Conservation (phyloP, 2,888 invertebrate species). For the Punctoribates punctum region DNA sequence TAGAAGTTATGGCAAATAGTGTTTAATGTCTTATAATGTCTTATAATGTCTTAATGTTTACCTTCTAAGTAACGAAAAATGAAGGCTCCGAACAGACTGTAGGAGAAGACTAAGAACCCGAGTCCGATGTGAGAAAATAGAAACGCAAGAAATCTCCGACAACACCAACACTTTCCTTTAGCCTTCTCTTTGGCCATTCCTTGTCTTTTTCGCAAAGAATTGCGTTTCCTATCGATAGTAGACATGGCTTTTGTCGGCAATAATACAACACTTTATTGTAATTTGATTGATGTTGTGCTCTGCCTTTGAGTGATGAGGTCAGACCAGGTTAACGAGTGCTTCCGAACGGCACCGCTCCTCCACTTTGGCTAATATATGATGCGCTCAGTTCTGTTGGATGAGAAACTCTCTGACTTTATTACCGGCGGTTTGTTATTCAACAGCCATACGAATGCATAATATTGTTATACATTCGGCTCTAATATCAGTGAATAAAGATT, state of each 20-base stretch:
- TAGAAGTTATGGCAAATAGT: not conserved
- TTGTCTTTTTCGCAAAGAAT: slow-evolving; percentile 11
- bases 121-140: slow-evolving; percentile 82
- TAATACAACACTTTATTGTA: slow-evolving; percentile 13
- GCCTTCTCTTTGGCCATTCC: slow-evolving; percentile 10
- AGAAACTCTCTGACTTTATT: not conserved
- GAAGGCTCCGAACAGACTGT: slow-evolving; percentile 81
- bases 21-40: slow-evolving; percentile 14
- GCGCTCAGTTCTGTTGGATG: slow-evolving; percentile 1
- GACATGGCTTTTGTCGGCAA: not conserved
- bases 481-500: slow-evolving; percentile 1
- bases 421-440: slow-evolving; percentile 12
- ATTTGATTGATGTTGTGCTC: slow-evolving; percentile 23
- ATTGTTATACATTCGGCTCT: slow-evolving; percentile 8
- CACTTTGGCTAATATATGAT: not conserved
- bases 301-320: not conserved
- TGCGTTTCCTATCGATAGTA: slow-evolving; percentile 18
- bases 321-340: slow-evolving; percentile 12
- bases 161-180: slow-evolving; percentile 55
- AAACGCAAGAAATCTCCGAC: slow-evolving; percentile 77
- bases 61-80: slow-evolving; percentile 67
- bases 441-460: slow-evolving; percentile 2
- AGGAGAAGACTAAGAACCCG: slow-evolving; percentile 79
- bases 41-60: slow-evolving; percentile 14
- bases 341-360: not conserved